Evolutionary conservation across 2,113 vertebrate genomes (phyloP).

Genomic region (Silurus asotus): DNA sequence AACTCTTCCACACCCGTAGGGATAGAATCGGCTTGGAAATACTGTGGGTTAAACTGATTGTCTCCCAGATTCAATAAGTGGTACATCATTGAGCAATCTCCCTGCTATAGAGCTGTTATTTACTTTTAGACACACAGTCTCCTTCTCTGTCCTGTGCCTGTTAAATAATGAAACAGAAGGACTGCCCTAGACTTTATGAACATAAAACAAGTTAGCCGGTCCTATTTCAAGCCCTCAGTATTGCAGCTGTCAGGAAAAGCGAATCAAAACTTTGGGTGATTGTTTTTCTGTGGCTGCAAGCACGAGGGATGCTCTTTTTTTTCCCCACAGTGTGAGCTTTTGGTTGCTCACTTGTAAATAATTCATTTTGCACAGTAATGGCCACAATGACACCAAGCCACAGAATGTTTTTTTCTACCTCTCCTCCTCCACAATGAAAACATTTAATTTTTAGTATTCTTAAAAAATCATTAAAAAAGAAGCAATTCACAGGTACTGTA

Average conservation of each 20-base stretch:
- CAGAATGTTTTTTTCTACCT: slow-evolving; percentile 22
- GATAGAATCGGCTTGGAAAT: slow-evolving; percentile 22
- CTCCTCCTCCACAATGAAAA: background rate
- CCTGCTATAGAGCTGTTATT: slow-evolving; percentile 49
- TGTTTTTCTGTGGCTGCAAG: slow-evolving; percentile 44
- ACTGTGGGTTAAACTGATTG: slow-evolving; percentile 51
- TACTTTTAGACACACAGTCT: slow-evolving; percentile 45
- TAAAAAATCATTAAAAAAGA: slow-evolving; percentile 18
- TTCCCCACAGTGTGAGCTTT: slow-evolving; percentile 36
- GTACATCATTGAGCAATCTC: slow-evolving; percentile 52
- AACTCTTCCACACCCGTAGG: slow-evolving; percentile 29
- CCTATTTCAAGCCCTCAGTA: slow-evolving; percentile 44
- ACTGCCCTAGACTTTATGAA: slow-evolving; percentile 54
- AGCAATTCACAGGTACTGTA: slow-evolving; percentile 5
- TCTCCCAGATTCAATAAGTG: slow-evolving; percentile 55
- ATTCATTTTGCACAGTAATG: slow-evolving; percentile 55
- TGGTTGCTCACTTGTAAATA: slow-evolving; percentile 56
- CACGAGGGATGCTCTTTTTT: slow-evolving; percentile 29
- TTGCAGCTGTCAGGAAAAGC: slow-evolving; percentile 55
- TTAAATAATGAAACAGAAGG: slow-evolving; percentile 51
- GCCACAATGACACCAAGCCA: slow-evolving; percentile 47
- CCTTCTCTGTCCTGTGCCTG: slow-evolving; percentile 36
- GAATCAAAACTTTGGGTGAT: slow-evolving; percentile 51
- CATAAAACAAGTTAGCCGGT: slow-evolving; percentile 55
- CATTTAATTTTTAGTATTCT: slow-evolving; percentile 21